Conservation (phyloP, 2,797 vertebrate species). For the Podargus strigoides region DNA sequence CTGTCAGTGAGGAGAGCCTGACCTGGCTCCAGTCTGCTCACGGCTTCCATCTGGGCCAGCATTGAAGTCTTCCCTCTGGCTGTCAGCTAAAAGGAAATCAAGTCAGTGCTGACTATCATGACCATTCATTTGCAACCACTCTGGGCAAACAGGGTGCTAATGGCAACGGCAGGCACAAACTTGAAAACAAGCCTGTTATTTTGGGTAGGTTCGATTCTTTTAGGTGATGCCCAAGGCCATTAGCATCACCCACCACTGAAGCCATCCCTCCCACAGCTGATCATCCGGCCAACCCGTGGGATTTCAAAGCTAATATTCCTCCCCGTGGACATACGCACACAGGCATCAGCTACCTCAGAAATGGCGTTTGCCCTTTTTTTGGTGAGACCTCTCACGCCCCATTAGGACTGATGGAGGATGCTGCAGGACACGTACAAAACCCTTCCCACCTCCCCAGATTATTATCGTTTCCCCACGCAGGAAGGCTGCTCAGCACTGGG, state of each 20-base stretch:
- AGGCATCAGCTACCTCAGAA: background rate
- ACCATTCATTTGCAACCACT: background rate
- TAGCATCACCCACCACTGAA: background rate
- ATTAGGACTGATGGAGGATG: background rate
- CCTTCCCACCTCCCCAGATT: background rate
- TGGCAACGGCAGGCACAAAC: background rate
- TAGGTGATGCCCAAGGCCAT: background rate
- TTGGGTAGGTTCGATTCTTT: background rate
- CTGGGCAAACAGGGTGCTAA: background rate
- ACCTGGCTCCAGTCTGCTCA: background rate
- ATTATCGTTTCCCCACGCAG: background rate
- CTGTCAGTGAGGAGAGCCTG: background rate
- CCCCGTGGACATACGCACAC: background rate
- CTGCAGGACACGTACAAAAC: background rate
- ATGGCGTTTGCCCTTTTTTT: background rate
- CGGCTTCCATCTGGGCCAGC: background rate
- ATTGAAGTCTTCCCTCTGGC: background rate
- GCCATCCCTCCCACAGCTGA: conserved; percentile 1
- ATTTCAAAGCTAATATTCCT: background rate
- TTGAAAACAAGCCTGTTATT: background rate
- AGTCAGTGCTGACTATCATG: background rate
- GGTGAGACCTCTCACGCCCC: background rate
- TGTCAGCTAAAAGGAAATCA: background rate
- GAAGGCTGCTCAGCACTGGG: background rate
- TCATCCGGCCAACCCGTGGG: background rate